Evolutionary conservation across 2,888 invertebrate species (phyloP), one percentile per base, ranked within the genome.

Genomic region (Tenthredo amoena): DNA sequence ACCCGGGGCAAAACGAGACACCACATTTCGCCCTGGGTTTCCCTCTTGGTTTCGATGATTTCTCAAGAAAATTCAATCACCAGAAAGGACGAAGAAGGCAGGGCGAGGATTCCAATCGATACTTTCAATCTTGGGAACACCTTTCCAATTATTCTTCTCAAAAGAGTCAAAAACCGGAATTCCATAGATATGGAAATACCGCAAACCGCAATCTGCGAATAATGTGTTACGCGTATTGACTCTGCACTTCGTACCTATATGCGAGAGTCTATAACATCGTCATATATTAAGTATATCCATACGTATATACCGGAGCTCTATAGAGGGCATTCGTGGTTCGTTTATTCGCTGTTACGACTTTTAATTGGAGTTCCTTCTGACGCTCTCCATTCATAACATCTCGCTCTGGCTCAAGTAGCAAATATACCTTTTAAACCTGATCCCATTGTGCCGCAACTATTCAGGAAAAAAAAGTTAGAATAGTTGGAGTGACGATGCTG

Each of bases 341-440:
- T 77, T 77, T 55, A 77, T 77, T 77, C 77, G 18, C 77, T 34
- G 77, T 34, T 47, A 77, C 77, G 77, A 77, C 50, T 77, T 77
- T 77, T 77, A 77, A 77, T 77, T 77, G 77, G 34, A 77, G 77
- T 77, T 77, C 55, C 77, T 55, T 77, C 47, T 77, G 55, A 77
- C 50, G 77, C 34, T 77, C 77, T 77, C 77, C 50, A 77, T 77
- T 77, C 77, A 77, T 40, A 74, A 43, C 40, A 43, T 43, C 43
- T 55, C 55, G 77, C 34, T 43, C 34, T 34, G 50, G 31, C 50
- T 55, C 31, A 55, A 77, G 77, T 50, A 21, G 31, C 77, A 77
- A 26, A 55, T 55, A 55, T 77, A 43, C 26, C 55, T 50, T 77
- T 77, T n/a, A 26, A 55, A 50, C n/a, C 50, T 34, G 34, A 2